These are phyloP conservation scores for Hirtodrosophila histrioides DNA, from an alignment of 2,888 invertebrate species.

Conservation along the genomic window DNA sequence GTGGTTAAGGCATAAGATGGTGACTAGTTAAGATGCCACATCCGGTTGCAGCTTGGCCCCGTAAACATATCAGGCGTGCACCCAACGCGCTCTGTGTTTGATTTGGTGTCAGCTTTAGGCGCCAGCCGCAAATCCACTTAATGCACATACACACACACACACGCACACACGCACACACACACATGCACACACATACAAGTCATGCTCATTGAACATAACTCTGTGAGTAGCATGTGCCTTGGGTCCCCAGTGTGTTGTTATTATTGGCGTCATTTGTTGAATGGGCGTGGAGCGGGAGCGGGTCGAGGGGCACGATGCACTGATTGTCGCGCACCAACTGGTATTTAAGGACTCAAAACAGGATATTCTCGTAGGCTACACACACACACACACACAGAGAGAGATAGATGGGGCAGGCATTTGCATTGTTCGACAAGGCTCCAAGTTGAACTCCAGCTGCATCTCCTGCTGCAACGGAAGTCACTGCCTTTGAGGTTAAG, in stretches of 20 bases:
- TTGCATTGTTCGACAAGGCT: conserved; percentile 24
- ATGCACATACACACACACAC: conserved; percentile 27
- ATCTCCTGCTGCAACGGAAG: conserved; percentile 51
- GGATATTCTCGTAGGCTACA: conserved; percentile 12
- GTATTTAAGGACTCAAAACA: conserved; percentile 37
- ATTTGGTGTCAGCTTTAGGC: conserved; percentile 62
- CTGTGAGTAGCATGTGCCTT: conserved; percentile 12
- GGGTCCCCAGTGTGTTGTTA: conserved; percentile 21
- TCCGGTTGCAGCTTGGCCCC: neutral
- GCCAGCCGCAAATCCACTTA: conserved; percentile 52
- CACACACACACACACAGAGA: conserved; percentile 3
- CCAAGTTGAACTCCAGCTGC: conserved; percentile 7
- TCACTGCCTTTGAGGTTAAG: conserved; percentile 50
- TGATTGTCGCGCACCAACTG: conserved; percentile 48
- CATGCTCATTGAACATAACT: conserved; percentile 4
- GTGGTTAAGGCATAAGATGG: conserved; percentile 40
- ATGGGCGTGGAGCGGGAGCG: conserved; percentile 5
- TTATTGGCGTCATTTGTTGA: conserved; percentile 47
- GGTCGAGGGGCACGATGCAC: conserved; percentile 3
- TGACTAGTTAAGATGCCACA: conserved; percentile 30
- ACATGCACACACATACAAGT: neutral
- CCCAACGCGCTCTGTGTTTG: conserved; percentile 47
- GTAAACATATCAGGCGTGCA: neutral
- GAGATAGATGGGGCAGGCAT: neutral
- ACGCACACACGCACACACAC: conserved; percentile 7